phyloP scores from a whole-genome alignment of 2,888 invertebrate species.

The Lasioglossum zephyrum region DNA sequence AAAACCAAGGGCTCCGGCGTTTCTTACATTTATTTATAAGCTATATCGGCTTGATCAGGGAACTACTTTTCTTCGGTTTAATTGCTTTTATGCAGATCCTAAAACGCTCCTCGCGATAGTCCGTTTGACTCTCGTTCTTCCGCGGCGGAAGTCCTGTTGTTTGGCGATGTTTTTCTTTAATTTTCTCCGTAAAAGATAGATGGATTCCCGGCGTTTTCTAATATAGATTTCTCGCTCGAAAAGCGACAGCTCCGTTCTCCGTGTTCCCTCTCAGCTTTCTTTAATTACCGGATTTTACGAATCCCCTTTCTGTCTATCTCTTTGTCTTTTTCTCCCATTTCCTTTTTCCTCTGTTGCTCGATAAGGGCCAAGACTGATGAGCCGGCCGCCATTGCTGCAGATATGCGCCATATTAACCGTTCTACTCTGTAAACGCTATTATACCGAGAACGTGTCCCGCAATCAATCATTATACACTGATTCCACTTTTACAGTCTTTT shows the following conservation, averaged over 20 bases:
- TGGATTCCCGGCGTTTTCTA: constrained; percentile 2
- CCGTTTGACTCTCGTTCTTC: not conserved
- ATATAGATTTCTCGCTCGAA: not conserved
- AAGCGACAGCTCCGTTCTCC: constrained; percentile 2
- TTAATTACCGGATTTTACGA: constrained; percentile 12
- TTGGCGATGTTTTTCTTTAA: constrained; percentile 9
- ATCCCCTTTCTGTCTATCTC: not conserved
- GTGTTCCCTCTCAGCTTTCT: not conserved
- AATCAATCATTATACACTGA: constrained; percentile 4
- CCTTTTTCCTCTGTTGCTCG: not conserved
- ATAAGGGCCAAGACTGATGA: constrained; percentile 13
- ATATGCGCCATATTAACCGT: not conserved
- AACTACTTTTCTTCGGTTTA: not conserved
- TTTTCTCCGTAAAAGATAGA: not conserved
- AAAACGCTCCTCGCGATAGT: not conserved
- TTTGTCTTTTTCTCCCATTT: not conserved
- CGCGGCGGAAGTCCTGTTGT: not conserved
- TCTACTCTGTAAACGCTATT: not conserved
- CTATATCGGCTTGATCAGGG: not conserved
- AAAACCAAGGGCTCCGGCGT: too few species aligned
- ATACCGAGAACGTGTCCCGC: not conserved
- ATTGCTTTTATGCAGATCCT: constrained; percentile 10
- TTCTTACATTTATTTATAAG: not conserved
- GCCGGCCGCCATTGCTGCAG: constrained; percentile 8
- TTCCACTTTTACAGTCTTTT: not conserved